phyloP scores from a whole-genome alignment of 2,888 invertebrate species.

The Spisula solida region DNA sequence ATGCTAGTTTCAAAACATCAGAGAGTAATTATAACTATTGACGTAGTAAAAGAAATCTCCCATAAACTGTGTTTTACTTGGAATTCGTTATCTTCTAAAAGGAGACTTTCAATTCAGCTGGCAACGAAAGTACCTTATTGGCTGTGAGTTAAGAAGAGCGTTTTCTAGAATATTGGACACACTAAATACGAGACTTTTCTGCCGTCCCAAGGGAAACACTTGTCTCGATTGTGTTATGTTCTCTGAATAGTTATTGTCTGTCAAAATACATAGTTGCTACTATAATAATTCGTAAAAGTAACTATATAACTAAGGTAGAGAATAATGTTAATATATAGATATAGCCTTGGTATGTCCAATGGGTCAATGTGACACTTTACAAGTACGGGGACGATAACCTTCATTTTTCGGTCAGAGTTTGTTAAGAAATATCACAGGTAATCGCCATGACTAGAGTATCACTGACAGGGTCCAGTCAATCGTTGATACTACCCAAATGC shows the following conservation, averaged over 20 bases:
- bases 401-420: too few relatives aligned
- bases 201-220: neutral
- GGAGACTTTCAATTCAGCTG: neutral
- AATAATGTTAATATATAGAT: too few relatives aligned
- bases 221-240: neutral
- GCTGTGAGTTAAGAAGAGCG: slow-evolving; percentile 1
- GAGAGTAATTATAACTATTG: neutral
- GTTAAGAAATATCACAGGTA: too few relatives aligned
- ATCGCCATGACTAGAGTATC: too few relatives aligned
- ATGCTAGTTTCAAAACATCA: neutral
- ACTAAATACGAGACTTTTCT: neutral
- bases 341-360: too few relatives aligned
- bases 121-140: neutral
- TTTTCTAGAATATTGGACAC: slow-evolving; percentile 8
- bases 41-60: neutral
- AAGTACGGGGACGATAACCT: too few relatives aligned
- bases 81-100: neutral
- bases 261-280: neutral
- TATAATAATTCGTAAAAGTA: too few relatives aligned
- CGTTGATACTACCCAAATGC: too few relatives aligned
- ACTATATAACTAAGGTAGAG: too few relatives aligned
- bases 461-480: too few relatives aligned
- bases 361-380: too few relatives aligned
- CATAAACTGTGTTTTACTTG: neutral
- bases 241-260: neutral